A percentile compares a stretch with the other conserved stretches of the same genome.
Conservation (phyloP, 2,888 invertebrate genomes). For the Biston betularia region DNA sequence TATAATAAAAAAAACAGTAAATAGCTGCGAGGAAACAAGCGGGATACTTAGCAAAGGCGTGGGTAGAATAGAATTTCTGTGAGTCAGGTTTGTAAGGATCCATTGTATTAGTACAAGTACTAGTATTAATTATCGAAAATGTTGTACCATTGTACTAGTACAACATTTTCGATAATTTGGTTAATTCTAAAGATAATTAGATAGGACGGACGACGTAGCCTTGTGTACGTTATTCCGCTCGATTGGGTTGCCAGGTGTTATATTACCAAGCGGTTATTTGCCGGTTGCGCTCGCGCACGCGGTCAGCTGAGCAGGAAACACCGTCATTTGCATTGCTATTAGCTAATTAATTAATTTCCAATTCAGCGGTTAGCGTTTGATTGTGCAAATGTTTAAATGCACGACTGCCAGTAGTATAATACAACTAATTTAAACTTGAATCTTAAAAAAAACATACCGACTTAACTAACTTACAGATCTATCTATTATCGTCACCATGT, state of each 20-base stretch:
- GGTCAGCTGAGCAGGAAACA: constrained; percentile 62
- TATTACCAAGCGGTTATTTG: constrained; percentile 51
- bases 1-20: too few relatives aligned
- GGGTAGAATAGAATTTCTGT: too few relatives aligned
- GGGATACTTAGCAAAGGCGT: too few relatives aligned
- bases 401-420: background rate
- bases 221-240: constrained; percentile 50
- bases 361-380: constrained; percentile 49
- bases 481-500: too few relatives aligned
- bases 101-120: too few relatives aligned
- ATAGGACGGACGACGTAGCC: background rate
- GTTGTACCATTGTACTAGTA: too few relatives aligned
- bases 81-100: too few relatives aligned
- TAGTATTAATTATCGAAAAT: too few relatives aligned
- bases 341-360: constrained; percentile 56
- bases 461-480: too few relatives aligned
- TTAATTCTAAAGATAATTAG: background rate
- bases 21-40: too few relatives aligned
- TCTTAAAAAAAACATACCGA: background rate
- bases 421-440: background rate
- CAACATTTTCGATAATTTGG: background rate
- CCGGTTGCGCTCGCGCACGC: constrained; percentile 61
- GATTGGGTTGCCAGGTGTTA: constrained; percentile 54
- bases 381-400: constrained; percentile 40
- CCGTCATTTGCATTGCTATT: constrained; percentile 50